Base-by-base conservation (phyloP, 2,113 vertebrate species). In the Neoarius graeffei region DNA sequence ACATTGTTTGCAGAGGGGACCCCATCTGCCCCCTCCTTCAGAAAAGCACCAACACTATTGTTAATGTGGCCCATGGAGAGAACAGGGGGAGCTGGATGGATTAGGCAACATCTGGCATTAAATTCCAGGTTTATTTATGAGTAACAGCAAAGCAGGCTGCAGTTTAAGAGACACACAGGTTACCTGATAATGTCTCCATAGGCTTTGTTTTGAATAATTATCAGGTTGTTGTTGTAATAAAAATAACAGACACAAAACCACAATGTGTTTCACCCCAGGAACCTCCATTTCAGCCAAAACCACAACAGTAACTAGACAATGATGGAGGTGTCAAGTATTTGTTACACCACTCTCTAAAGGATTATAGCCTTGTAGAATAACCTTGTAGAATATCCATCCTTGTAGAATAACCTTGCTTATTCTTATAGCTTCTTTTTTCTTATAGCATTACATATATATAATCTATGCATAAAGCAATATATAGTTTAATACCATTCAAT, bases 11-110 rank as follows among this genome's bases (percentile, higher is more conserved):
- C 48, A 76, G 67, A 89, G 71, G 86, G 89, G 90, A 90, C 90
- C 88, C 92, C 92, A 93, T 91, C 90, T 93, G 91, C 77, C 92
- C 90, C 73, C 84, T 90, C 88, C 86, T 86, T 62, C 73, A 87
- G 59, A 90, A 83, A 73, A 83, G 90, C 87, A 80, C 87, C 83
- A 57, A 8, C 56, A 83, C 87, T 87, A 91, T 91, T 91, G 90
- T 91, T 89, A 88, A 84, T 59, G 80, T 76, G 76, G 57, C 83
- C 57, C 79, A 64, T 84, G 23, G 87, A 83, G 79, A 82, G 81
- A 90, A 62, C 77, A 56, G 54, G 42, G 81, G 86, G 88, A 87
- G 84, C 54, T 90, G 57, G 60, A 74, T 64, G 73, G 83, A 87
- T 86, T 85, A 81, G 59, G 80, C 85, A 91, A 90, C 90, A 91